phyloP scores from a whole-genome alignment of 2,797 vertebrate genomes.

The Notoglanidium macrostoma region DNA sequence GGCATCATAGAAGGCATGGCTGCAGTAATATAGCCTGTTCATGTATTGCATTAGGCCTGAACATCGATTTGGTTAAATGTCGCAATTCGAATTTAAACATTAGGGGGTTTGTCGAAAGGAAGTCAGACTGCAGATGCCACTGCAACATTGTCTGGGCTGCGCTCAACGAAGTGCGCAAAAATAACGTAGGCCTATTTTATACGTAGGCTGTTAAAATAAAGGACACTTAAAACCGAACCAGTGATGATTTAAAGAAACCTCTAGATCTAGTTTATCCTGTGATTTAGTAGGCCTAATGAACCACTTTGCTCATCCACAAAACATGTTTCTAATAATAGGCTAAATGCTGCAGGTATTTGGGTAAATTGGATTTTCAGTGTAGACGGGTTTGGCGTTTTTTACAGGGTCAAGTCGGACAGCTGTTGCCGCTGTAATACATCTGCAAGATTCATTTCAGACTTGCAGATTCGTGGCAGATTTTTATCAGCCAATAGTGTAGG shows the following conservation, averaged over 20 bases:
- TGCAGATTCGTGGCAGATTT: not conserved
- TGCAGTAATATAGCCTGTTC: not conserved
- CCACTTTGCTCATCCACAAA: not conserved
- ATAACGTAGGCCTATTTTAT: not conserved
- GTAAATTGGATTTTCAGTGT: not conserved
- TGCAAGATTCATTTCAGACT: not conserved
- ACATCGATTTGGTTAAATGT: not conserved
- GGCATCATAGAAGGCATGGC: not conserved
- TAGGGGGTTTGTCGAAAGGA: not conserved
- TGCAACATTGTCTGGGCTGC: not conserved
- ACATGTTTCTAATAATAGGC: not conserved
- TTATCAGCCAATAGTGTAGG: not conserved
- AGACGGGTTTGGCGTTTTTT: not conserved
- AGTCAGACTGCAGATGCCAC: conserved; percentile 8
- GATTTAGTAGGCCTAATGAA: not conserved
- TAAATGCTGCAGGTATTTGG: not conserved
- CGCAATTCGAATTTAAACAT: not conserved
- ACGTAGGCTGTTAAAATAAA: not conserved
- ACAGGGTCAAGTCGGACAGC: not conserved
- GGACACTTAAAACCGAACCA: not conserved
- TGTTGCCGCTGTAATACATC: not conserved
- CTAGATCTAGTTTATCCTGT: not conserved
- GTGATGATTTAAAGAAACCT: not conserved
- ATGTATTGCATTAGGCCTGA: not conserved
- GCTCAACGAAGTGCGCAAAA: not conserved